Percentiles rank a stretch among this genome's conserved stretches.
Evolutionary conservation across 2,888 invertebrate species (phyloP).

Genomic region (Ochropacha duplaris): DNA sequence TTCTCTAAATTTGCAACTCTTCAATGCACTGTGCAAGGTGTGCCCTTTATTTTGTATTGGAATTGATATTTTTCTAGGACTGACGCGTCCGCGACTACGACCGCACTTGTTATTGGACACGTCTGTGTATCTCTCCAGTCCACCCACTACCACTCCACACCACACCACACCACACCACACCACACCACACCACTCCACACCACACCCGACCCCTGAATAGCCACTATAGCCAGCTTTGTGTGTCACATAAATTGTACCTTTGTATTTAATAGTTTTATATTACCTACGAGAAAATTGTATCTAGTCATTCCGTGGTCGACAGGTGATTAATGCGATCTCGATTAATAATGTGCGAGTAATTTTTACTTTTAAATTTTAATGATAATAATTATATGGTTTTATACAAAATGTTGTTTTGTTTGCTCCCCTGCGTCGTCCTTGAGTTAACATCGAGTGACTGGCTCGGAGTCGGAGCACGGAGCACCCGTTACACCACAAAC

Average conservation of each 20-base stretch:
- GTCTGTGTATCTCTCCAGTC: conserved; percentile 3
- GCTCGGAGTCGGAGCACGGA: too few species aligned
- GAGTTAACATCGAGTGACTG: too few species aligned
- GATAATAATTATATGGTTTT: conserved; percentile 78
- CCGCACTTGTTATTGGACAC: conserved; percentile 32
- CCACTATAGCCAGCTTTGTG: neutral
- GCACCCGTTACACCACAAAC: too few species aligned
- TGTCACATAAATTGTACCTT: conserved; percentile 8
- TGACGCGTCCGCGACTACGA: conserved; percentile 2
- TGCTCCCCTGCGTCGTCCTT: conserved; percentile 10
- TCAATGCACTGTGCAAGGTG: neutral
- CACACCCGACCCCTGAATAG: neutral
- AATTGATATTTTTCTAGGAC: conserved; percentile 8
- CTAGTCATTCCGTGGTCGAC: conserved; percentile 21
- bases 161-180: neutral
- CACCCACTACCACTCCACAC: conserved; percentile 10
- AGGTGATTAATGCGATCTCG: conserved; percentile 35
- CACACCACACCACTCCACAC: neutral
- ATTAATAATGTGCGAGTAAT: conserved; percentile 58
- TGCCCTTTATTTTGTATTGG: conserved; percentile 4
- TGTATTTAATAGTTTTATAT: conserved; percentile 14
- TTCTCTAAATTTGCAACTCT: conserved; percentile 12
- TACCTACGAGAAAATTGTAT: conserved; percentile 14
- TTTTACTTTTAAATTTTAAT: conserved; percentile 77
- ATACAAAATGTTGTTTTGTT: conserved; percentile 52